phyloP scores from a whole-genome alignment of 1,140 invertebrate species.

The Leucophenga varia region DNA sequence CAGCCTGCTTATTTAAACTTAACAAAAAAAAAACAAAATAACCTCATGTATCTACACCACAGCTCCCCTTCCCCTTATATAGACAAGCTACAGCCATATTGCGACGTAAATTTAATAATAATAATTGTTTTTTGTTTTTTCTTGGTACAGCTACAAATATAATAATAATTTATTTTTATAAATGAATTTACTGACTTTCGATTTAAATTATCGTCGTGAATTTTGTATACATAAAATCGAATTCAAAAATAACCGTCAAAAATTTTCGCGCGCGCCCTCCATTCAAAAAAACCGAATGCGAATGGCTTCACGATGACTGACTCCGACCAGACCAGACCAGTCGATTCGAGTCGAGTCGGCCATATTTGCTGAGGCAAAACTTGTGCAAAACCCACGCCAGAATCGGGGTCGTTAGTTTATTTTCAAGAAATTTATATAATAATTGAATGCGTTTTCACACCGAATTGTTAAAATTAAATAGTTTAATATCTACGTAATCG shows the following conservation, averaged over 20 bases:
- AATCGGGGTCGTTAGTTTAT: slow-evolving; percentile 43
- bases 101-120: no score
- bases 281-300: slow-evolving; percentile 66
- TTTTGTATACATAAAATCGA: no score
- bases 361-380: slow-evolving; percentile 77
- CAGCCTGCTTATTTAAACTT: no score
- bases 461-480: slow-evolving; percentile 27
- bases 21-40: no score
- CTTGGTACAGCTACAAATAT: no score
- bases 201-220: no score
- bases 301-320: slow-evolving; percentile 62
- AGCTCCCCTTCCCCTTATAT: no score
- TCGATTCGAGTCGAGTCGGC: slow-evolving; percentile 73
- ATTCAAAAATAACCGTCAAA: slow-evolving; percentile 73
- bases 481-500: slow-evolving; percentile 33
- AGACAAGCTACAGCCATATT: no score
- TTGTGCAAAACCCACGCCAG: slow-evolving; percentile 46
- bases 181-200: no score
- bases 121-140: no score
- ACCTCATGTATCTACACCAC: no score
- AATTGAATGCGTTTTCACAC: slow-evolving; percentile 33
- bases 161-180: no score
- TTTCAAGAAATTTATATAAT: slow-evolving; percentile 51
- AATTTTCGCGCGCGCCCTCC: slow-evolving; percentile 82
- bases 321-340: background rate